Conservation (phyloP, 2,113 vertebrate genomes). For the Guaruba guarouba region DNA sequence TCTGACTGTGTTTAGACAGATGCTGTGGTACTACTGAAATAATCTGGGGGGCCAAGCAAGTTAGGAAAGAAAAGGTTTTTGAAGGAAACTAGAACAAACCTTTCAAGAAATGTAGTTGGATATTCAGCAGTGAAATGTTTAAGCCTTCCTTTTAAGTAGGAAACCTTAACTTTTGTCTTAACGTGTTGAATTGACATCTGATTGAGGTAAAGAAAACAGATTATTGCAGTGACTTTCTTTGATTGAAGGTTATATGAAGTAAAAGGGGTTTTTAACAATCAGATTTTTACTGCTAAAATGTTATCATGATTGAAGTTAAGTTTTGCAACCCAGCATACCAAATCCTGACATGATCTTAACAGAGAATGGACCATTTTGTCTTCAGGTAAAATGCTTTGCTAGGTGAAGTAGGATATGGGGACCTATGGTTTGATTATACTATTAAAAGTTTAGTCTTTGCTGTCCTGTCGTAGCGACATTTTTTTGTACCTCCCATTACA, state of each 20-base stretch:
- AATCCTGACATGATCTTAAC: neutral
- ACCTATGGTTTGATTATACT: neutral
- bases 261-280: neutral
- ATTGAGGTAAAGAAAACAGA: neutral
- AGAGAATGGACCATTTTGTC: neutral
- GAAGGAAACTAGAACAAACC: neutral
- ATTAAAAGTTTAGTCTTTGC: neutral
- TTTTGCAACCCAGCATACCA: neutral
- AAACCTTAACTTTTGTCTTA: neutral
- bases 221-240: neutral
- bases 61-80: neutral
- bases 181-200: neutral
- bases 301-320: neutral
- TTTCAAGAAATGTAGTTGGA: neutral
- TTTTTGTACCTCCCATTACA: slow-evolving; percentile 29
- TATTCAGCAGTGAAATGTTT: neutral
- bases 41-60: neutral
- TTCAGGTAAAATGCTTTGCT: neutral
- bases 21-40: neutral
- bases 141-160: neutral
- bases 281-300: neutral
- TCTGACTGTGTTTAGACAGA: neutral
- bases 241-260: neutral
- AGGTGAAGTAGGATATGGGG: neutral
- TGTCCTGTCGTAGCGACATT: neutral